These are phyloP conservation scores for Cyrtodaria siliqua DNA, from an alignment of 2,888 invertebrate species.

Conservation along the genomic window DNA sequence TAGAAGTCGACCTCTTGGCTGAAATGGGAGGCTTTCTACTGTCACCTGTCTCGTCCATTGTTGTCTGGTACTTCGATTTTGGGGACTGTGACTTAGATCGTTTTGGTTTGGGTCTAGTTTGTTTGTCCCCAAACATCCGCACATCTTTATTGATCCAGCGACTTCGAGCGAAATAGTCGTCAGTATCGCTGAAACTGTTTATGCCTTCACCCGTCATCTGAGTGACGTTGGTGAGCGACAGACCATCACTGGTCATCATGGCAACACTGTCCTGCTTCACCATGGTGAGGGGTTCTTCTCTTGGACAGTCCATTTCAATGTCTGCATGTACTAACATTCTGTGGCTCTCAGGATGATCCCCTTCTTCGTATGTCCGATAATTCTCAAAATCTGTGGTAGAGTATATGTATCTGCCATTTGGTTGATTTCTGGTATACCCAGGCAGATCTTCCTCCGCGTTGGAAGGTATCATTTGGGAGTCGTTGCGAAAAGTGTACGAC, in stretches of 20 bases:
- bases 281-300: background rate
- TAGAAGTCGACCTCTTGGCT: conserved; percentile 3
- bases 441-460: conserved; percentile 52
- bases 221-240: conserved; percentile 57
- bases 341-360: background rate
- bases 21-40: conserved; percentile 48
- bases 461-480: conserved; percentile 54
- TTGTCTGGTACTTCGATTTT: background rate
- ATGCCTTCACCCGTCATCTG: conserved; percentile 43
- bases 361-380: background rate
- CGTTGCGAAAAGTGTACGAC: conserved; percentile 59
- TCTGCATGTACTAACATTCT: conserved; percentile 22
- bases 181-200: conserved; percentile 52
- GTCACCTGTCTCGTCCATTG: conserved; percentile 56
- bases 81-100: conserved; percentile 1
- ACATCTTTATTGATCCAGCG: conserved; percentile 49
- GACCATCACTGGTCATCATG: conserved; percentile 29
- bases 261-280: conserved; percentile 5
- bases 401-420: background rate
- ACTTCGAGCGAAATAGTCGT: conserved; percentile 22
- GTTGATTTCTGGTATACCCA: conserved; percentile 37
- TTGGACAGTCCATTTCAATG: conserved; percentile 8
- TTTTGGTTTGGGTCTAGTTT: background rate
- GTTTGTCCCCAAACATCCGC: conserved; percentile 21
- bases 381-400: background rate